phyloP scores from a whole-genome alignment of 2,797 vertebrate species.

The Bucorvus abyssinicus region DNA sequence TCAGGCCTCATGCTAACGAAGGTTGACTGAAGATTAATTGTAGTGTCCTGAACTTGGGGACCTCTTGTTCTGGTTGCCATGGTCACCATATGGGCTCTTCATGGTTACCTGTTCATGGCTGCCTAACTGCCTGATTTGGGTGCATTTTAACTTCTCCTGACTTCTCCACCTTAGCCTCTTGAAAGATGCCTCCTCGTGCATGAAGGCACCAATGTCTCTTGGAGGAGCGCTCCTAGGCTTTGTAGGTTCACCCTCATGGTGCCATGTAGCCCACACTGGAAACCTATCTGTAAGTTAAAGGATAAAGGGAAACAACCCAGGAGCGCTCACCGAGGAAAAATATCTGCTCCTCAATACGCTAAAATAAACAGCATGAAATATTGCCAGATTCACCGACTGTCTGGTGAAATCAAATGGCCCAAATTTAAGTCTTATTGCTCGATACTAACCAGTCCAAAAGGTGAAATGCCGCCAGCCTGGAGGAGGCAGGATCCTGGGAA shows the following conservation, averaged over 20 bases:
- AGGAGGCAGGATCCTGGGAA: neutral
- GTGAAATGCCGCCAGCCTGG: neutral
- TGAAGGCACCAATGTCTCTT: neutral
- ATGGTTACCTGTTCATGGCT: too few species aligned
- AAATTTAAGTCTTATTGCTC: neutral
- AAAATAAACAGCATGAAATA: neutral
- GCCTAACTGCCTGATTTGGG: too few species aligned
- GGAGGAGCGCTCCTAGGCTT: neutral
- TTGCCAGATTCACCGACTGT: neutral
- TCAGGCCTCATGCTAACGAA: too few species aligned
- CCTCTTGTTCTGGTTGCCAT: too few species aligned
- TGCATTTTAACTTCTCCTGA: too few species aligned
- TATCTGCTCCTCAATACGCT: neutral
- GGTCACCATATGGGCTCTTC: too few species aligned
- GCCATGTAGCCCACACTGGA: neutral
- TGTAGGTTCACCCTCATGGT: neutral
- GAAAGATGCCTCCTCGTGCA: fast-evolving
- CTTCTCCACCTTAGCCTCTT: neutral
- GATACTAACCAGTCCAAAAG: neutral
- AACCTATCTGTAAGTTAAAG: neutral
- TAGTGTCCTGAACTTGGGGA: too few species aligned
- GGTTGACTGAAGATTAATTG: too few species aligned
- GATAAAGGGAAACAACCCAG: neutral
- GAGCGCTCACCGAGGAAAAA: neutral
- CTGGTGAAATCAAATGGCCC: neutral